These are phyloP conservation scores for Papilio gigon DNA, from an alignment of 2,888 invertebrate species.

Conservation along the genomic window DNA sequence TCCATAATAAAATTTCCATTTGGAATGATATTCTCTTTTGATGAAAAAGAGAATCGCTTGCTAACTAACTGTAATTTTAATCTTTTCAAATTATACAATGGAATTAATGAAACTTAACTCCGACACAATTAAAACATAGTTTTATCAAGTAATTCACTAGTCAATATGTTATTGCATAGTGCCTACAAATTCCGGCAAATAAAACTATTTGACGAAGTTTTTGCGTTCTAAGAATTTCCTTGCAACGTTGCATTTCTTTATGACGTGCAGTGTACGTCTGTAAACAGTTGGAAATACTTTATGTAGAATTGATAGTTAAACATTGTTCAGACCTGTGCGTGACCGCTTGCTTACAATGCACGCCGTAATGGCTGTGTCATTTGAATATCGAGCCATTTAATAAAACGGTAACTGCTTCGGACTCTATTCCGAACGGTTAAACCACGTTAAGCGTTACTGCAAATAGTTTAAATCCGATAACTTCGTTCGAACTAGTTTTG, in stretches of 20 bases:
- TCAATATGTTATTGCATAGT: background rate
- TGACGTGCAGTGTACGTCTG: background rate
- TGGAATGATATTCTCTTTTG: slow-evolving; percentile 23
- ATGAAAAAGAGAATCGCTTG: slow-evolving; percentile 14
- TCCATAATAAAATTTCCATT: slow-evolving; percentile 31
- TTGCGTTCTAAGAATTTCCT: background rate
- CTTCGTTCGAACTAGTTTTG: slow-evolving; percentile 47
- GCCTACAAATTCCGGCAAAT: background rate
- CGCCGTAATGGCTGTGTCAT: slow-evolving; percentile 33
- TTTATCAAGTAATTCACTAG: background rate
- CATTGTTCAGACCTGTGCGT: slow-evolving; percentile 32
- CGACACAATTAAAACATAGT: background rate
- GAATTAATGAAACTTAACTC: background rate
- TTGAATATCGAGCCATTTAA: slow-evolving; percentile 40
- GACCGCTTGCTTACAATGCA: slow-evolving; percentile 39
- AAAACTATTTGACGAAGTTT: background rate
- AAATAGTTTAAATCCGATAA: slow-evolving; percentile 51
- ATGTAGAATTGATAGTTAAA: slow-evolving; percentile 32
- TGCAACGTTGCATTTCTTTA: slow-evolving; percentile 5
- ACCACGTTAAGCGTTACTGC: slow-evolving; percentile 43
- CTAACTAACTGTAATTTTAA: slow-evolving; percentile 8
- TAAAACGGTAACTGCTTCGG: slow-evolving; percentile 38
- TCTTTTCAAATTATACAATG: background rate
- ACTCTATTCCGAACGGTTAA: slow-evolving; percentile 38
- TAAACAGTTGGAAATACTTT: slow-evolving; percentile 23